A percentile compares a stretch with the other conserved stretches of the same genome.
phyloP scores from a whole-genome alignment of 2,113 vertebrate species.

The Antechinus flavipes region DNA sequence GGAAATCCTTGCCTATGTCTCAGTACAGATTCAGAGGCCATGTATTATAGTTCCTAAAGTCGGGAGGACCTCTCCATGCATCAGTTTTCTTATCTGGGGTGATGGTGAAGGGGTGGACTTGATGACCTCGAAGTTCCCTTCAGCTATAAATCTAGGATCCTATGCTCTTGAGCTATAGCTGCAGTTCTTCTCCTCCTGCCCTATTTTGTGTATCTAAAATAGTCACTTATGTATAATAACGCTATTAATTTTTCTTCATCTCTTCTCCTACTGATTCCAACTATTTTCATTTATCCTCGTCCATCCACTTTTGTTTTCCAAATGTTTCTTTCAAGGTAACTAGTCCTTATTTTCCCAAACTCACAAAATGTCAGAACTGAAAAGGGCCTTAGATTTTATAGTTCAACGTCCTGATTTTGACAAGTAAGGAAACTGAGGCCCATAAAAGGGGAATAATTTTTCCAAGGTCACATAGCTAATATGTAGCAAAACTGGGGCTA shows the following conservation, averaged over 20 bases:
- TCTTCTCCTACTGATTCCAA: neutral
- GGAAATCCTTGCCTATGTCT: neutral
- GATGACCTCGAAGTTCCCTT: neutral
- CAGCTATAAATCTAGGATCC: neutral
- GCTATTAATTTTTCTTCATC: neutral
- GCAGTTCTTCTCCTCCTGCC: neutral
- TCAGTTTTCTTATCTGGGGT: neutral
- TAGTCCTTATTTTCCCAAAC: neutral
- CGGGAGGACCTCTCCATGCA: neutral
- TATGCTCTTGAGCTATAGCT: neutral
- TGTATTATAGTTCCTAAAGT: neutral
- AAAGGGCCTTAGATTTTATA: neutral
- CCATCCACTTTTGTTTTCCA: neutral
- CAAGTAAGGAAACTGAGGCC: neutral
- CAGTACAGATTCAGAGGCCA: neutral
- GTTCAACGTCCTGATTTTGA: neutral
- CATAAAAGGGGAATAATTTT: neutral
- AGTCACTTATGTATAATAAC: neutral
- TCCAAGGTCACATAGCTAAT: neutral
- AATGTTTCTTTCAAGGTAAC: neutral
- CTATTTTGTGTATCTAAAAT: neutral
- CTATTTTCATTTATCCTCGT: neutral
- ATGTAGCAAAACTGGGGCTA: neutral
- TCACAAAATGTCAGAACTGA: neutral
- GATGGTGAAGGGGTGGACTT: neutral